These are phyloP conservation scores for Amyelois transitella DNA, from an alignment of 1,140 invertebrate species.

Conservation along the genomic window DNA sequence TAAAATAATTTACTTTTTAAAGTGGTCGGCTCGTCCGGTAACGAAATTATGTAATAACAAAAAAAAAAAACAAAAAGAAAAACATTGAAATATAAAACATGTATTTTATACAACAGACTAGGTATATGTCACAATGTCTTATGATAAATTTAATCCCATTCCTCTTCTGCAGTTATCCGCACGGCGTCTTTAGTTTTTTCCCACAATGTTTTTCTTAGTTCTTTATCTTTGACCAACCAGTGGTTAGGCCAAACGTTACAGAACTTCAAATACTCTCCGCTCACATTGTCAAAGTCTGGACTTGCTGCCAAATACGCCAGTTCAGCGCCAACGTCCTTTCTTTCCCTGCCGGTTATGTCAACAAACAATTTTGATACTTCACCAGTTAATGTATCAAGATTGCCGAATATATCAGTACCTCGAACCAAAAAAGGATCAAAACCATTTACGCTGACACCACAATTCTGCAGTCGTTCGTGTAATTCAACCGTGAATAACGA, in stretches of 20 bases:
- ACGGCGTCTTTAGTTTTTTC: slow-evolving; percentile 42
- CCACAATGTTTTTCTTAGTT: slow-evolving; percentile 43
- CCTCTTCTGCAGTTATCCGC: slow-evolving; percentile 43
- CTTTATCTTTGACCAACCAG: slow-evolving; percentile 36
- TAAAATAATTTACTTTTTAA: too few species aligned
- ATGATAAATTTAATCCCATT: slow-evolving; percentile 35
- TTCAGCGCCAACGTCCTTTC: slow-evolving; percentile 49
- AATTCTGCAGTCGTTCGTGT: slow-evolving; percentile 74
- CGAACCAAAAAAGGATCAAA: slow-evolving; percentile 77
- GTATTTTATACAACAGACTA: too few species aligned
- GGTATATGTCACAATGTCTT: too few species aligned
- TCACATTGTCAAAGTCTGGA: slow-evolving; percentile 36
- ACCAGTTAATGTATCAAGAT: slow-evolving; percentile 27
- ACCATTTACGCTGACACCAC: slow-evolving; percentile 74
- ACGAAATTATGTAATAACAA: too few species aligned
- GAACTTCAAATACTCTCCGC: slow-evolving; percentile 61
- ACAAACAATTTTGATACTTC: slow-evolving; percentile 41
- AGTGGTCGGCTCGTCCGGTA: too few species aligned
- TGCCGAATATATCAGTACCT: slow-evolving; percentile 46
- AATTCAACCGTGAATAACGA: slow-evolving; percentile 80
- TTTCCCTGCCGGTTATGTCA: slow-evolving; percentile 44
- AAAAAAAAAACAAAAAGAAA: too few species aligned
- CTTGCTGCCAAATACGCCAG: slow-evolving; percentile 44
- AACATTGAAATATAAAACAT: too few species aligned
- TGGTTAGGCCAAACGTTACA: slow-evolving; percentile 50